A percentile compares a stretch with the other conserved stretches of the same genome.
These are phyloP conservation scores for Mythimna lalbum DNA, from an alignment of 2,888 invertebrate genomes.

Conservation along the genomic window DNA sequence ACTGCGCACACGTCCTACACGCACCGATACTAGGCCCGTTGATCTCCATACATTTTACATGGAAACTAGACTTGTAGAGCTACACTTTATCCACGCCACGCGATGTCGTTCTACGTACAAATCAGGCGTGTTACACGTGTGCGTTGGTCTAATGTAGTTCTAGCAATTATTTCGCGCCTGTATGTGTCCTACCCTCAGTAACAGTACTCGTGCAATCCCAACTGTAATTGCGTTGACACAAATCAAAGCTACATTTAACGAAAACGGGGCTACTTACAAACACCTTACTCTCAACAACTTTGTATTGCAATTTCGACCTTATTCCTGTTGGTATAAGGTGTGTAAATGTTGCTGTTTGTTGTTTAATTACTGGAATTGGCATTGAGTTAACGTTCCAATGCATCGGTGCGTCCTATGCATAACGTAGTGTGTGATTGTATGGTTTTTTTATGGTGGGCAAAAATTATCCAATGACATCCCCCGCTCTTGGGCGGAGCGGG, in stretches of 20 bases:
- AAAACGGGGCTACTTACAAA: constrained; percentile 12
- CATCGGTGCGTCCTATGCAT: not conserved
- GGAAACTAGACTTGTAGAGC: too few relatives aligned
- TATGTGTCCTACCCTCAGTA: not conserved
- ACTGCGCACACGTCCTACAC: too few relatives aligned
- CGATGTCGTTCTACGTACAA: too few relatives aligned
- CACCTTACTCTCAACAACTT: not conserved
- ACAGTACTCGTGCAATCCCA: constrained; percentile 2
- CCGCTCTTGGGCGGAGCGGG: too few relatives aligned
- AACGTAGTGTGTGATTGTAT: not conserved
- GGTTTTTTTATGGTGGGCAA: too few relatives aligned
- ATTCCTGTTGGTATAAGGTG: not conserved
- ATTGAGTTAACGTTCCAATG: constrained; percentile 10
- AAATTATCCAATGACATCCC: too few relatives aligned
- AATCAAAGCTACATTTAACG: constrained; percentile 35
- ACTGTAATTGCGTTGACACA: constrained; percentile 37
- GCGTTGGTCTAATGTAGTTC: too few relatives aligned
- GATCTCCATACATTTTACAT: too few relatives aligned
- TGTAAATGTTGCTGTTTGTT: not conserved
- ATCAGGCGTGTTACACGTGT: too few relatives aligned
- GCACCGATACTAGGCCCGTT: too few relatives aligned
- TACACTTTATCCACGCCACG: too few relatives aligned
- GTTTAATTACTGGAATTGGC: constrained; percentile 26
- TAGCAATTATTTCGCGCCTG: too few relatives aligned
- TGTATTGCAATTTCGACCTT: constrained; percentile 15